A percentile compares a stretch with the other conserved stretches of the same genome.
Conservation (phyloP, 1,140 invertebrate genomes). For the Latrodectus geometricus region DNA sequence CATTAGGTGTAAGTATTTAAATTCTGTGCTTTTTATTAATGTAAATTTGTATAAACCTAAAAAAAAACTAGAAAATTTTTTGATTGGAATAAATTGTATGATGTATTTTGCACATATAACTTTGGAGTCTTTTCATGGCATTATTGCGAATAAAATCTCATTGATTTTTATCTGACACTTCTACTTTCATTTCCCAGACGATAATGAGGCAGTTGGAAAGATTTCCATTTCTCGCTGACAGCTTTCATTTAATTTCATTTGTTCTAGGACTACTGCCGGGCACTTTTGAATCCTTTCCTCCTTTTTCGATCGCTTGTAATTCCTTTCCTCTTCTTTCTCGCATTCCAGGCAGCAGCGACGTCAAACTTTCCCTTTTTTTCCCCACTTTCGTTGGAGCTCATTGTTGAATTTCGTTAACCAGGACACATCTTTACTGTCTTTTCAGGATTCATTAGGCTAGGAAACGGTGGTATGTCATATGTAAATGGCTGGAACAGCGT, state of each 20-base stretch:
- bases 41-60: no score
- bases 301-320: not conserved
- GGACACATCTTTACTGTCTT: not conserved
- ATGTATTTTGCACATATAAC: no score
- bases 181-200: not conserved
- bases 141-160: not conserved
- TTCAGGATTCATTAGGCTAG: not conserved
- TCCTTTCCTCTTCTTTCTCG: not conserved
- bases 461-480: not conserved
- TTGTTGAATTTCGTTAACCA: not conserved
- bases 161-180: not conserved
- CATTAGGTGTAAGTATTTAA: no score
- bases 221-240: conserved; percentile 1
- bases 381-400: not conserved
- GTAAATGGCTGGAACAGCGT: not conserved
- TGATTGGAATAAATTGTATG: no score
- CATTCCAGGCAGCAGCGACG: not conserved
- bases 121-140: no score
- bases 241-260: conserved; percentile 28
- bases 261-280: not conserved
- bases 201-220: not conserved
- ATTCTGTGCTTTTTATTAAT: no score
- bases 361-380: not conserved
- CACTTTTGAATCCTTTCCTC: not conserved
- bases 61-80: no score